Evolutionary conservation across 2,113 vertebrate genomes (phyloP), one percentile per base, ranked within the genome.

Genomic region (Talpa occidentalis): DNA sequence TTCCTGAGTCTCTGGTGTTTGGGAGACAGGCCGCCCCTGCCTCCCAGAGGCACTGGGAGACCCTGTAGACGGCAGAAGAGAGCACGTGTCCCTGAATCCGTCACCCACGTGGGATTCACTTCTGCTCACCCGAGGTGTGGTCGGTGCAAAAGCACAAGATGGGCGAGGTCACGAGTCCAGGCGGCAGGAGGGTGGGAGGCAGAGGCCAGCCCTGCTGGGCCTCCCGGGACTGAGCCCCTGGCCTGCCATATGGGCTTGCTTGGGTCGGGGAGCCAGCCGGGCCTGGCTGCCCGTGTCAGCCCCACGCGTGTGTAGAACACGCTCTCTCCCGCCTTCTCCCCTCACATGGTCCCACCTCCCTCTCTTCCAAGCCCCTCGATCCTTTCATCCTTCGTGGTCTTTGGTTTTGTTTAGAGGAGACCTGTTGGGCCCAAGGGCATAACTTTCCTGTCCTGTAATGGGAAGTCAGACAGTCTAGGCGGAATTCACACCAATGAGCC

Each of bases 131-230:
- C 49, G 1, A 56, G 54, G 12, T 26, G 8, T 67, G 52, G 10
- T 6, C 10, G 10, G 11, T 64, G 12, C 44, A 15, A 6, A 47
- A 89, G 15, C 52, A 74, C 3, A 22, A 9, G 59, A 5, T 17
- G 9, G 56, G 28, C 16, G 11, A 37, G 40, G 9, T 10, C 0
- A 0, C 52, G 60, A 78, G n/a, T 16, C 6, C 21, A 0, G 37
- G 49, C 81, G 0, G 24, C 0, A 0, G 4, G 8, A 44, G n/a
- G 32, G n/a, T 7, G 11, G 9, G 56, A 42, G 59, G 54, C 8
- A 37, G 28, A 6, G 19, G 32, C 4, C 5, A 1, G n/a, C 44
- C 19, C 0, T 4, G 60, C 30, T 6, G 0, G 22, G 35, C 76
- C 60, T 47, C 44, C 7, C 2, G 32, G 24, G 21, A 10, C 24